Conservation (phyloP, 2,888 invertebrate species). For the Sesia apiformis region DNA sequence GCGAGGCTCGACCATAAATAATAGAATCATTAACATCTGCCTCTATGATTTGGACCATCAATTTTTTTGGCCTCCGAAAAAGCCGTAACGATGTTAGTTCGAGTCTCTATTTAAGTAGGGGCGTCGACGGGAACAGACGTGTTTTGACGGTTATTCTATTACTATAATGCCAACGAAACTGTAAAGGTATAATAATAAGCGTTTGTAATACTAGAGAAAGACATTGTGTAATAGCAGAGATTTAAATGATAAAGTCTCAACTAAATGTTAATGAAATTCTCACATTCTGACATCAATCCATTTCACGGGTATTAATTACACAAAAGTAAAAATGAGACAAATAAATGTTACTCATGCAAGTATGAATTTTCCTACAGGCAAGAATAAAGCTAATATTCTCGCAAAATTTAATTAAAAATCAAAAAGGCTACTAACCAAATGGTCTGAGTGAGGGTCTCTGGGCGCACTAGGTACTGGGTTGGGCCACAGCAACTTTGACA, state of each 20-base stretch:
- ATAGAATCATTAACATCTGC: slow-evolving; percentile 74
- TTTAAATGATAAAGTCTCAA: no score
- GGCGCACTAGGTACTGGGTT: slow-evolving; percentile 70
- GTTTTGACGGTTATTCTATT: slow-evolving; percentile 53
- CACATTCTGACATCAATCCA: no score
- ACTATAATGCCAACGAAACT: no score
- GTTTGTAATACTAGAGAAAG: no score
- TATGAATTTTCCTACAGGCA: no score
- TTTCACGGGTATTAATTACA: no score
- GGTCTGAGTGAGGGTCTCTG: slow-evolving; percentile 71
- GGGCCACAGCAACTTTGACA: slow-evolving; percentile 75
- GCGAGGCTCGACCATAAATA: slow-evolving; percentile 59
- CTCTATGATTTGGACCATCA: slow-evolving; percentile 58
- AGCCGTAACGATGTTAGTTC: slow-evolving; percentile 23
- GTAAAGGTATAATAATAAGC: no score
- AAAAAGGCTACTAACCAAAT: slow-evolving; percentile 73
- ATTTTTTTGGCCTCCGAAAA: slow-evolving; percentile 48
- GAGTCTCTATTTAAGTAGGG: slow-evolving; percentile 23
- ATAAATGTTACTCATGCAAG: no score
- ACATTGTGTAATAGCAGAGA: no score
- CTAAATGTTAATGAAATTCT: no score
- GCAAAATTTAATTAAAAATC: background rate
- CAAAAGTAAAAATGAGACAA: no score
- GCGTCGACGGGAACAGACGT: slow-evolving; percentile 49
- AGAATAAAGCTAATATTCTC: no score